These are phyloP conservation scores for Aphidoletes aphidimyza DNA, from an alignment of 2,888 invertebrate species.

Conservation along the genomic window DNA sequence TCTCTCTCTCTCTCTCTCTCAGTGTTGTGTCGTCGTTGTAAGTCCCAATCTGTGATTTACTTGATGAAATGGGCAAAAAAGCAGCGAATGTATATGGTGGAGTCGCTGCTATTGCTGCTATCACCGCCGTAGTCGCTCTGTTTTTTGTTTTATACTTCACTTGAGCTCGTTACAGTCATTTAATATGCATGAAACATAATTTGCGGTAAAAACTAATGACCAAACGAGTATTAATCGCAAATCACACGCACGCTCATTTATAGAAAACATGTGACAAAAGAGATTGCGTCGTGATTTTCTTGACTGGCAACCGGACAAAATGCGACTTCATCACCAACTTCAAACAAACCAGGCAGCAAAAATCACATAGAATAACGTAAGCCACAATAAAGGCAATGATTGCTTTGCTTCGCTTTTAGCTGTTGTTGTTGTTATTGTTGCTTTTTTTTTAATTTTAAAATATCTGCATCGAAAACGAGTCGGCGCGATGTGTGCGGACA, in stretches of 20 bases:
- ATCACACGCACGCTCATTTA: neutral
- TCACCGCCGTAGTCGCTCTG: no score
- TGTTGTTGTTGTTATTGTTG: no score
- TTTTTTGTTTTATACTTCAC: no score
- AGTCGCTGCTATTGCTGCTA: no score
- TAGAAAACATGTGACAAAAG: neutral
- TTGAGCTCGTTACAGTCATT: neutral
- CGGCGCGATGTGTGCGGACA: no score
- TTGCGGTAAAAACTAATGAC: neutral
- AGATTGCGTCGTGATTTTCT: neutral
- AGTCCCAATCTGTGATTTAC: neutral
- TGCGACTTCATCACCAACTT: no score
- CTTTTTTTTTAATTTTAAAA: no score
- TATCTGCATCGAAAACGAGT: no score
- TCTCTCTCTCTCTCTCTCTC: neutral
- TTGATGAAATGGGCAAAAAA: neutral
- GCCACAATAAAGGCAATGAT: no score
- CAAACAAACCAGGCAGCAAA: no score
- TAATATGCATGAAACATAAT: slow-evolving; percentile 9
- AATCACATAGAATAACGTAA: no score
- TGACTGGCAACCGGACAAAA: neutral
- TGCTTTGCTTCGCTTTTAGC: no score
- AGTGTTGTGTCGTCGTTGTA: neutral
- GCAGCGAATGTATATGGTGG: neutral
- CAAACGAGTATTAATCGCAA: neutral